phyloP scores from a whole-genome alignment of 2,888 invertebrate species.

The Tridacna gigas region DNA sequence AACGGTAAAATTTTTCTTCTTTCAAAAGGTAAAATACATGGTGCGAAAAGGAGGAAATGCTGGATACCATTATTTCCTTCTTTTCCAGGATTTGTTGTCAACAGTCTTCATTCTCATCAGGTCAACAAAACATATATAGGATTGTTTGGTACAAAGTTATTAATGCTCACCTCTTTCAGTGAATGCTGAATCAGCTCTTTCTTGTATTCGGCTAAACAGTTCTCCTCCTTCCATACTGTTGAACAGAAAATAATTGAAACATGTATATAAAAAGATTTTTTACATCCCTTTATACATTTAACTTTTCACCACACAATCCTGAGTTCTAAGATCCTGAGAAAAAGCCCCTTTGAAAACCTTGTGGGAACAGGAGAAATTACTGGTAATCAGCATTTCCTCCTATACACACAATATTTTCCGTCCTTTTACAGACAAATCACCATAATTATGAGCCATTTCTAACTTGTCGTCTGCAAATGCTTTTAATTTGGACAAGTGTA shows the following conservation, averaged over 20 bases:
- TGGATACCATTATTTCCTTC: neutral
- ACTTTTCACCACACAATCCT: too few species aligned
- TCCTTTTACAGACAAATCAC: too few species aligned
- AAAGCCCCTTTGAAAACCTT: too few species aligned
- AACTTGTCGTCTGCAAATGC: too few species aligned
- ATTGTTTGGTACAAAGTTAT: too few species aligned
- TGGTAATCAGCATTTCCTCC: neutral
- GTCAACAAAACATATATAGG: too few species aligned
- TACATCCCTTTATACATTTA: neutral
- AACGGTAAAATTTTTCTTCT: too few species aligned
- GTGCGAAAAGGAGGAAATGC: neutral
- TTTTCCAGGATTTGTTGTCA: neutral
- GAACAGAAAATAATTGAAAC: constrained; percentile 20
- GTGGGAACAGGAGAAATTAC: constrained; percentile 9
- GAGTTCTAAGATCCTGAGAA: too few species aligned
- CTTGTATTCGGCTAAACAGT: constrained; percentile 98
- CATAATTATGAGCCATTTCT: too few species aligned
- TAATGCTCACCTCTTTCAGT: constrained; percentile 92
- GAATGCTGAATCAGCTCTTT: constrained; percentile 96
- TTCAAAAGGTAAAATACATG: neutral
- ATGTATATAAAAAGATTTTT: too few species aligned
- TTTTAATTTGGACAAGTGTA: too few species aligned
- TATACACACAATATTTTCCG: constrained; percentile 5
- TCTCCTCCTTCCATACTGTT: constrained; percentile 97
- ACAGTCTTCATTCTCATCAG: too few species aligned